Base-by-base conservation (phyloP, 2,113 vertebrate genomes). In the Pomatorhinus ruficollis region DNA sequence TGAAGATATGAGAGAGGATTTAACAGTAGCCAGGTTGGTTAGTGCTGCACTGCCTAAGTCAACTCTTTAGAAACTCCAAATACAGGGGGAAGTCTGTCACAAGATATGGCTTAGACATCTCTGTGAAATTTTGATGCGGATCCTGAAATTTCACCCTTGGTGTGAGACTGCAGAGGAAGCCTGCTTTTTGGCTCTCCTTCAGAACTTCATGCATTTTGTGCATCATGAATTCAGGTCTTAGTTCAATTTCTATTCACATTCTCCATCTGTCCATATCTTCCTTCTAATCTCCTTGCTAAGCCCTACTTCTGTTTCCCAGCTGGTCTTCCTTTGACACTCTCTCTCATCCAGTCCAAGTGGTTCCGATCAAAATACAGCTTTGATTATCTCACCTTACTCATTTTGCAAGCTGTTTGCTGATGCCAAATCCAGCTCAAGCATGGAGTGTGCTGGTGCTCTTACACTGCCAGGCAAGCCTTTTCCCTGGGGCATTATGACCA, bases 221-320 rank as follows among this genome's bases (percentile, higher is more conserved):
- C 71, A 77, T 75, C 54, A 15, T 57, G 33, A 83, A 70, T 90
- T 83, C 0, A 0, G 37, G 76, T 90, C 83, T 93, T 10, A 1
- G 59, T 90, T 93, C 83, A 83, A 7, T 92, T 94, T 88, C 75
- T 92, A 19, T 86, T 96, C 94, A 31, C 31, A 77, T 83, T 93
- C 83, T 85, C 95, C 94, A 96, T 97, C 90, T 96, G 90, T 80
- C 86, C 30, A 20, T 90, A 63, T 77, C 83, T 92, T 92, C 71
- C 44, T 21, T 72, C 54, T 80, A 69, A 92, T 90, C 63, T 91
- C 37, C 40, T 88, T 83, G 54, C 66, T 93, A 77, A 94, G 54
- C 25, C 18, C 27, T 54, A 2, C 75, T 96, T 88, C 83, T 90
- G 18, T 74, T 90, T 86, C 71, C 79, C 85, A 92, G 71, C 11